phyloP scores from a whole-genome alignment of 2,888 invertebrate species.

The Seira musarum region DNA sequence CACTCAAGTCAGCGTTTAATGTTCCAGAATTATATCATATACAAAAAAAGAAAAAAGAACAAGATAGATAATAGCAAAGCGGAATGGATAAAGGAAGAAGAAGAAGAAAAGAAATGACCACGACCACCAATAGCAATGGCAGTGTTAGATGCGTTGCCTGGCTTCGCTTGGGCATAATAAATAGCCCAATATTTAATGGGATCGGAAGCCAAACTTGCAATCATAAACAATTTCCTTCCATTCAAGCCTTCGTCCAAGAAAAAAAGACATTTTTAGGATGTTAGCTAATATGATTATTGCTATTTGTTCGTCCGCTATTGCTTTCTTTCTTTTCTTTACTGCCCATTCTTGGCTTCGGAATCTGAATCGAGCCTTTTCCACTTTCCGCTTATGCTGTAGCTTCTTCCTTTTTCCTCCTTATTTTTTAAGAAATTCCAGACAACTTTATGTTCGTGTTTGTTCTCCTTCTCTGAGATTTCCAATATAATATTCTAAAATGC shows the following conservation, averaged over 20 bases:
- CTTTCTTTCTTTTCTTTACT: background rate
- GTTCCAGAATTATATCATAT: constrained; percentile 48
- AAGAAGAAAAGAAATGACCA: constrained; percentile 35
- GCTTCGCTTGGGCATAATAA: constrained; percentile 56
- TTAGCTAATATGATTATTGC: constrained; percentile 59
- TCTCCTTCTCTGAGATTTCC: too few species aligned
- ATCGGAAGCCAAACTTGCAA: constrained; percentile 62
- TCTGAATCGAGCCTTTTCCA: constrained; percentile 6
- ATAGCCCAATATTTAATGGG: constrained; percentile 62
- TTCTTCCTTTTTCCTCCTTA: background rate
- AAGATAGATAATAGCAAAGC: too few species aligned
- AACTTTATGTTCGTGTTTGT: too few species aligned
- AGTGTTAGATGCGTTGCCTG: background rate
- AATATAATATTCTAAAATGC: too few species aligned
- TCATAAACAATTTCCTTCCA: constrained; percentile 61
- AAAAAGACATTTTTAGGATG: constrained; percentile 52
- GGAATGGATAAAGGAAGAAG: constrained; percentile 45
- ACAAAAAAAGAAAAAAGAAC: constrained; percentile 18
- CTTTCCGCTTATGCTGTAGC: background rate
- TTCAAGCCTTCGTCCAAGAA: constrained; percentile 14
- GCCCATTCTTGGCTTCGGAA: background rate
- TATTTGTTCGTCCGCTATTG: constrained; percentile 47
- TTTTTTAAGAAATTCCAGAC: too few species aligned
- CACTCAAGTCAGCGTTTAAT: constrained; percentile 21
- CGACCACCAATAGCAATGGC: too few species aligned